Evolutionary conservation across 2,113 vertebrate species (phyloP).

Genomic region (Microtus ochrogaster): DNA sequence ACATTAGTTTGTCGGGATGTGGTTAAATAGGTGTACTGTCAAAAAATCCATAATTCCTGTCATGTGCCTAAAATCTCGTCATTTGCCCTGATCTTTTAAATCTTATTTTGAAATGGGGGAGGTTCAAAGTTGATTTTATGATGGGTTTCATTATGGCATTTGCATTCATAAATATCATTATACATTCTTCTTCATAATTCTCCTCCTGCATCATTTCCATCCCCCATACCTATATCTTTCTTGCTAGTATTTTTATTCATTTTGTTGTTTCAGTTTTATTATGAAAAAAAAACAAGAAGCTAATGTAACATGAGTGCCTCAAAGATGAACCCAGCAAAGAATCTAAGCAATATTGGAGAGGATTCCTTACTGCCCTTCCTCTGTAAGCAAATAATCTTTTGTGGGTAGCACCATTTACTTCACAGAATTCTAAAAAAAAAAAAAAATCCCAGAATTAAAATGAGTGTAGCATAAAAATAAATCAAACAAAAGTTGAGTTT

Average conservation of each 20-base stretch:
- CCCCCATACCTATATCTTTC: not conserved
- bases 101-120: not conserved
- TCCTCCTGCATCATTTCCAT: not conserved
- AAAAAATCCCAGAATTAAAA: not conserved
- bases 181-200: not conserved
- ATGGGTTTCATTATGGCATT: not conserved
- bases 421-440: slow-evolving; percentile 10
- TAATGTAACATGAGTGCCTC: no score
- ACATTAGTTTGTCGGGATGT: slow-evolving; percentile 41
- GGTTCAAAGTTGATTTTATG: not conserved
- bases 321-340: no score
- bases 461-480: not conserved
- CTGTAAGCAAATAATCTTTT: not conserved
- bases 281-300: not conserved
- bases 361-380: no score
- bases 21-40: slow-evolving; percentile 50
- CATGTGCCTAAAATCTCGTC: not conserved
- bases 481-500: not conserved
- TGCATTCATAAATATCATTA: not conserved
- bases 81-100: not conserved
- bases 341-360: no score
- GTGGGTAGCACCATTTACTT: not conserved
- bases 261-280: slow-evolving; percentile 23
- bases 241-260: not conserved
- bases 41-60: slow-evolving; percentile 33